Percentiles rank a stretch among this genome's conserved stretches.
Evolutionary conservation across 2,888 invertebrate species (phyloP).

Genomic region (Acrocera orbiculus): DNA sequence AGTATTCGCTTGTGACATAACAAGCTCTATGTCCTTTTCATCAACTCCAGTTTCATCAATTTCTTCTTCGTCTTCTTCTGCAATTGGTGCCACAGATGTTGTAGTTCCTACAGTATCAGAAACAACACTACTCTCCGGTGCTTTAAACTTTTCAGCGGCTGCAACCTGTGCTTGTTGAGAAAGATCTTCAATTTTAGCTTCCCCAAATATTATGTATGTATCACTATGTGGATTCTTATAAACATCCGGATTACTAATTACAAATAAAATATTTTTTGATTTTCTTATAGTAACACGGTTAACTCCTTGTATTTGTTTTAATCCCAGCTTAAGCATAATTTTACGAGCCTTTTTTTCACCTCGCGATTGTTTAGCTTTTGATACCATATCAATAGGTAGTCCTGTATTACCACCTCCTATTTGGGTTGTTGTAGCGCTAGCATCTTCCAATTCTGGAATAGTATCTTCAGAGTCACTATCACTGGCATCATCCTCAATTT

Average conservation of each 20-base stretch:
- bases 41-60: slow-evolving; percentile 93
- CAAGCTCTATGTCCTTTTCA: slow-evolving; percentile 96
- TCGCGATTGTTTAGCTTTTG: slow-evolving; percentile 93
- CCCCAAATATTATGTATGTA: slow-evolving; percentile 98
- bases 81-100: slow-evolving; percentile 66
- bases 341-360: slow-evolving; percentile 99
- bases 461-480: slow-evolving; percentile 80
- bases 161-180: slow-evolving; percentile 92
- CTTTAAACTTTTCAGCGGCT: slow-evolving; percentile 97
- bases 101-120: slow-evolving; percentile 42
- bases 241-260: slow-evolving; percentile 97
- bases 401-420: slow-evolving; percentile 50
- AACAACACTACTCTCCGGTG: slow-evolving; percentile 59
- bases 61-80: slow-evolving; percentile 82
- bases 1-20: slow-evolving; percentile 95
- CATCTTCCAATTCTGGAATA: slow-evolving; percentile 79
- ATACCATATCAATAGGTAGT: slow-evolving; percentile 60
- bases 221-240: slow-evolving; percentile 97
- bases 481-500: slow-evolving; percentile 56
- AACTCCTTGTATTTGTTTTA: slow-evolving; percentile 84
- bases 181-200: slow-evolving; percentile 99
- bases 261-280: slow-evolving; percentile 97
- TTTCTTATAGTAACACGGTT: slow-evolving; percentile 95
- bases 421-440: slow-evolving; percentile 37
- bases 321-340: slow-evolving; percentile 92